Conservation (phyloP, 2,888 invertebrate genomes). For the Tenthredo amoena region DNA sequence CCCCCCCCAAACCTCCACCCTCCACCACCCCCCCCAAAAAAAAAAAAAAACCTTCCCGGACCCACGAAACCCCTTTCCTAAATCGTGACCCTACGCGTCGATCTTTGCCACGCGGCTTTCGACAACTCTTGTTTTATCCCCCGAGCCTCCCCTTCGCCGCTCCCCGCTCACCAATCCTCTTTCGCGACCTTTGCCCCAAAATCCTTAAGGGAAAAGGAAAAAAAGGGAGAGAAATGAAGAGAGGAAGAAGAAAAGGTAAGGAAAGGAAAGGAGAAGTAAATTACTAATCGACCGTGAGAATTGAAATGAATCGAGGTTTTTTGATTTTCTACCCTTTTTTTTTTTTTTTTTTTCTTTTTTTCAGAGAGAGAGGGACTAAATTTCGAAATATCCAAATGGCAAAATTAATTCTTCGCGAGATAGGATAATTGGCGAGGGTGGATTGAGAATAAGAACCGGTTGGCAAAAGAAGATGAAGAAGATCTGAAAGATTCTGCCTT, state of each 20-base stretch:
- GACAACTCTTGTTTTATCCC: not conserved
- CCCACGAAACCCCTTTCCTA: conserved; percentile 2
- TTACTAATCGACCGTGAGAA: not conserved
- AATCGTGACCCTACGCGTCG: conserved; percentile 34
- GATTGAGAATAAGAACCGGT: too few species aligned
- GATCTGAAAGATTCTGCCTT: not conserved
- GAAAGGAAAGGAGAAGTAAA: not conserved
- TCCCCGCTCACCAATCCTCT: not conserved
- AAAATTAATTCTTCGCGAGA: too few species aligned
- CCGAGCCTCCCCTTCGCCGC: not conserved
- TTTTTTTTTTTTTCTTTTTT: too few species aligned
- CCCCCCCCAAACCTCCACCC: not conserved
- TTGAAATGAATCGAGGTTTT: not conserved
- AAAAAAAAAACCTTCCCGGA: not conserved
- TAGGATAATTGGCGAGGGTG: too few species aligned
- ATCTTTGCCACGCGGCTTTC: not conserved
- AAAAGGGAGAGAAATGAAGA: not conserved
- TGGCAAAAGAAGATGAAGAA: too few species aligned
- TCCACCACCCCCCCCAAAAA: not conserved
- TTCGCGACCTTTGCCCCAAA: not conserved
- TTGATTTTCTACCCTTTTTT: not conserved
- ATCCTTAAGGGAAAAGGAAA: not conserved
- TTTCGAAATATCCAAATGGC: too few species aligned
- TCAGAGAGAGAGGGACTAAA: too few species aligned
- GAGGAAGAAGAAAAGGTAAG: not conserved